phyloP scores from a whole-genome alignment of 2,888 invertebrate genomes.

The Tenthredo distinguenda region DNA sequence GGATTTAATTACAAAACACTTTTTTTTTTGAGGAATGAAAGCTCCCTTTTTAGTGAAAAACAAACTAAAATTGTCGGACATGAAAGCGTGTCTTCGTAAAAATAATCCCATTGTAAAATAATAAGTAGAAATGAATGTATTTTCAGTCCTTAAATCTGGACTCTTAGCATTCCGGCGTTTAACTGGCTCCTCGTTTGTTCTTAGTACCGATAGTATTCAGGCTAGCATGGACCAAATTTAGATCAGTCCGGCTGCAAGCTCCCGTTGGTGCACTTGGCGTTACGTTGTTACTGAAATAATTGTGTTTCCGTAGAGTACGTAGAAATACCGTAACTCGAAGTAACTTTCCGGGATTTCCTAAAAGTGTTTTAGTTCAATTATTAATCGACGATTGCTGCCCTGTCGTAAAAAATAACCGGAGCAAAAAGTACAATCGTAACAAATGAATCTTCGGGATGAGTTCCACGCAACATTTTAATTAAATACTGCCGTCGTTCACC shows the following conservation, averaged over 20 bases:
- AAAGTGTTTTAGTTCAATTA: neutral
- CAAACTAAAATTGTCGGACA: neutral
- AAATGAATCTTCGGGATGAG: neutral
- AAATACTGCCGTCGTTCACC: neutral
- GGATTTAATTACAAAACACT: too few species aligned
- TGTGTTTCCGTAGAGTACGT: neutral
- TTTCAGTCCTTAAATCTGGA: neutral
- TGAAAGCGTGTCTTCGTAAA: neutral
- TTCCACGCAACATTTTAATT: neutral
- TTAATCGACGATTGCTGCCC: neutral
- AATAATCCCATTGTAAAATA: neutral
- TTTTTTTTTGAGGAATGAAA: too few species aligned
- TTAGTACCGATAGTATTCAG: neutral
- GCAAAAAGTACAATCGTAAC: neutral
- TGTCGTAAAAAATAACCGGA: neutral
- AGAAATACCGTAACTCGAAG: neutral
- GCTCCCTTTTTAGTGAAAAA: neutral
- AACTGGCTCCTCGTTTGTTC: neutral
- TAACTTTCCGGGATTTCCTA: neutral
- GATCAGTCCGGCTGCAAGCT: neutral
- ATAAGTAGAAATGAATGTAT: neutral
- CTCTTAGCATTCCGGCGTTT: neutral
- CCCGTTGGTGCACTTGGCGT: neutral
- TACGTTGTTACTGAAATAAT: neutral
- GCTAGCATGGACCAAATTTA: slow-evolving; percentile 9